Conservation (phyloP, 2,888 invertebrate species). For the Amiota minor region DNA sequence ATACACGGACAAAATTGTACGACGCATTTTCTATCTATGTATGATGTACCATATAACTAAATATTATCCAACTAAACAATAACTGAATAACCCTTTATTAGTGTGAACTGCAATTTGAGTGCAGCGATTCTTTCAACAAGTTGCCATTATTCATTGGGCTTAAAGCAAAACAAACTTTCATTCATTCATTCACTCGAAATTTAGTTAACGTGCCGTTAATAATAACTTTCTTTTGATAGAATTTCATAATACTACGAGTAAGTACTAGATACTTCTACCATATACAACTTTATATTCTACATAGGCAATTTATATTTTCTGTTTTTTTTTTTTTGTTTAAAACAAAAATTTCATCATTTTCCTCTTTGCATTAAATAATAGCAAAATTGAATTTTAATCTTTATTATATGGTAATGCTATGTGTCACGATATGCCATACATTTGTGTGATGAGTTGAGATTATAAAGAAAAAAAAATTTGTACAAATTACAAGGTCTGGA, state of each 20-base stretch:
- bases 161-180: conserved; percentile 17
- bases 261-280: too few species aligned
- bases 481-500: too few species aligned
- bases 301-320: too few species aligned
- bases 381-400: conserved; percentile 17
- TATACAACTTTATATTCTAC: too few species aligned
- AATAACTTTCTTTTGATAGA: conserved; percentile 38
- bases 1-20: too few species aligned
- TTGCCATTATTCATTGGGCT: conserved; percentile 7
- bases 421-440: too few species aligned
- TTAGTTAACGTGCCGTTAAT: conserved; percentile 48
- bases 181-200: conserved; percentile 6
- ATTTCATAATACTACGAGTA: not conserved
- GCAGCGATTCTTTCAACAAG: not conserved
- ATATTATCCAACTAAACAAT: too few species aligned
- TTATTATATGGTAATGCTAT: not conserved
- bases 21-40: too few species aligned
- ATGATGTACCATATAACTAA: too few species aligned
- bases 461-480: too few species aligned
- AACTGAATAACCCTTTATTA: not conserved
- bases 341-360: conserved; percentile 1
- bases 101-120: not conserved
- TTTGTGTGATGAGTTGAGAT: too few species aligned
- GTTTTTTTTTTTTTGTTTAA: not conserved
- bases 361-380: conserved; percentile 14